A percentile compares a stretch with the other conserved stretches of the same genome.
Evolutionary conservation across 2,888 invertebrate species (phyloP).

Genomic region (Drosophila picticornis): DNA sequence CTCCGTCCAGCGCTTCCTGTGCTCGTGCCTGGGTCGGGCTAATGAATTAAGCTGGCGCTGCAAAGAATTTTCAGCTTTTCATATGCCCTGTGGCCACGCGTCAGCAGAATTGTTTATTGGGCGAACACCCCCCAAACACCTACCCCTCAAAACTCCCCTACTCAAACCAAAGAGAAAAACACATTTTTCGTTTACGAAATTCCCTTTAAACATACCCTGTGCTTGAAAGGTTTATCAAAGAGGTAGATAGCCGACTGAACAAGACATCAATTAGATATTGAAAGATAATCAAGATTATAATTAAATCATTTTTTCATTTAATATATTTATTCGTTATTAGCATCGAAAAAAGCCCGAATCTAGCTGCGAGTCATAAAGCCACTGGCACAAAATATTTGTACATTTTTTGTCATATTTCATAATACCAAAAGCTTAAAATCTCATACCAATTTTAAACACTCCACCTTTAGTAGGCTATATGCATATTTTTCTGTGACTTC

Average conservation of each 20-base stretch:
- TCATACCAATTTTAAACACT: background rate
- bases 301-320: background rate
- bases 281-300: background rate
- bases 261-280: background rate
- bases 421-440: background rate
- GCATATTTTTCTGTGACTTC: background rate
- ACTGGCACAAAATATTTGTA: background rate
- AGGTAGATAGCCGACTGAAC: background rate
- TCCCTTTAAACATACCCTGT: constrained; percentile 21
- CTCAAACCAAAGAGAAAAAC: constrained; percentile 20
- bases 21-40: constrained; percentile 30
- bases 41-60: constrained; percentile 75
- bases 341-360: background rate
- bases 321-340: background rate
- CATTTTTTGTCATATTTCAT: too few relatives aligned
- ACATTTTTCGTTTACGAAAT: constrained; percentile 50
- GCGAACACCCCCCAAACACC: background rate
- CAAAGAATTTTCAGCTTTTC: constrained; percentile 64
- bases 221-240: background rate
- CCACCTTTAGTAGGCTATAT: background rate
- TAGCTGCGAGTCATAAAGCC: background rate
- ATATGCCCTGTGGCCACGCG: constrained; percentile 53
- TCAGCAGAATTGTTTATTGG: constrained; percentile 70
- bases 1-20: constrained; percentile 34
- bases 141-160: background rate